Evolutionary conservation across 2,888 invertebrate species (phyloP), one percentile per base, ranked within the genome.

Genomic region (Dilophus febrilis): DNA sequence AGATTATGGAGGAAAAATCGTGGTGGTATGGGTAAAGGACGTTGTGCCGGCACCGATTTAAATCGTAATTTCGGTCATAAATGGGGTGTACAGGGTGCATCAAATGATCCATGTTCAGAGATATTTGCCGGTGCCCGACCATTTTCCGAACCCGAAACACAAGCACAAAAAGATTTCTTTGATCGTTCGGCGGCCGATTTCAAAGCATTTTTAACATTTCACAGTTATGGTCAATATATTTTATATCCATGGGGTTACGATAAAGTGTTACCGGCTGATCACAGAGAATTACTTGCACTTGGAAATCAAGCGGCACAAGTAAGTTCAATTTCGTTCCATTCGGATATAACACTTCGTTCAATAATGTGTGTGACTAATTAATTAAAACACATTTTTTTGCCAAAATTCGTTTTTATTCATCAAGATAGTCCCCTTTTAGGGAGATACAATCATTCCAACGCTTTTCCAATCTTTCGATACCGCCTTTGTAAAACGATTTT

Each of bases 171-270:
- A 57, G 65, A 71, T 37, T 73, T 68, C 52, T 37, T 37, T 13
- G 55, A 53, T 38, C 58, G 49, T 40, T 65, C 61, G 43, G 64
- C 64, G 0, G 63, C 67, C 2, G 67, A 71, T 36, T 77, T 77
- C 62, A 68, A 75, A 56, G 80, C 75, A 0, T 85, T 77, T 52
- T 51, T 85, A 40, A 76, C 84, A 1, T 85, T 84, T 61, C 86
- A 86, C 58, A 84, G 84, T 51, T 86, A 86, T 47, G 85, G 85
- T 0, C 85, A 92, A 52, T 83, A 82, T 54, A 72, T 87, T 40
- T 64, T 88, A 7, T 82, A 83, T 54, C 86, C 88, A 8, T 88
- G 86, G 86, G 87, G 87, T 16, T 86, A 85, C 55, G 79, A 79
- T 49, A 70, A 71, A 41, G 68, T 68, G 4, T 68, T 79, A 5